Evolutionary conservation across 1,140 invertebrate genomes (phyloP), one percentile per base, ranked within the genome.

Genomic region (Nasonia giraulti): DNA sequence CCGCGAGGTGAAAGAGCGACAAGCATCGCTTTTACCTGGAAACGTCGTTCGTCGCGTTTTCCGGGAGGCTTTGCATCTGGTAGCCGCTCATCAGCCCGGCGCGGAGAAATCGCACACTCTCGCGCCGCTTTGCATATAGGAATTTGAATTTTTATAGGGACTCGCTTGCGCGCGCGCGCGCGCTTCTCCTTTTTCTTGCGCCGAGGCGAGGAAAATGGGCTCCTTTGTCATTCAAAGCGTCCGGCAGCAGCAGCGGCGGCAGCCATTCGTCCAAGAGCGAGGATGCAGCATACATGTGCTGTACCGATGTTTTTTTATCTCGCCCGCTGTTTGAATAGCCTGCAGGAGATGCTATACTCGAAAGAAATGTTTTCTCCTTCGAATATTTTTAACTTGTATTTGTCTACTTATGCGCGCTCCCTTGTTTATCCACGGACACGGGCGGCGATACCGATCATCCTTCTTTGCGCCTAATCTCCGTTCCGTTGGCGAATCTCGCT

Each of bases 111-210:
- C 66, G 68, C n/a, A 55, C 4, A 55, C 50, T 11, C 50, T 20
- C 55, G 20, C 55, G 6, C 3, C 55, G 73, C 47, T 31, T 79
- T 71, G 44, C 73, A 80, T 81, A 68, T 80, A 76, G 78, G 66
- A 66, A 81, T 80, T 80, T 84, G 74, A 80, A 87, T 86, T 73
- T 86, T 82, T 86, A 87, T 84, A 83, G 83, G 86, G 77, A 55
- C 33, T 50, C 82, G 69, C 83, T 79, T 82, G 33, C 40, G 40
- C 12, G 47, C 47, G 47, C 78, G 33, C 40, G 40, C 12, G 47
- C 47, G 47, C 78, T 86, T 88, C 80, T 27, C 40, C 73, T 84
- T 82, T 81, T 75, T 62, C 12, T 50, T 27, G 27, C 47, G 10
- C 6, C 76, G 23, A 33, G 14, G 23, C 68, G 14, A 40, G 47